These are phyloP conservation scores for Cacoxenus indagator DNA, from an alignment of 2,888 invertebrate genomes.

Conservation along the genomic window DNA sequence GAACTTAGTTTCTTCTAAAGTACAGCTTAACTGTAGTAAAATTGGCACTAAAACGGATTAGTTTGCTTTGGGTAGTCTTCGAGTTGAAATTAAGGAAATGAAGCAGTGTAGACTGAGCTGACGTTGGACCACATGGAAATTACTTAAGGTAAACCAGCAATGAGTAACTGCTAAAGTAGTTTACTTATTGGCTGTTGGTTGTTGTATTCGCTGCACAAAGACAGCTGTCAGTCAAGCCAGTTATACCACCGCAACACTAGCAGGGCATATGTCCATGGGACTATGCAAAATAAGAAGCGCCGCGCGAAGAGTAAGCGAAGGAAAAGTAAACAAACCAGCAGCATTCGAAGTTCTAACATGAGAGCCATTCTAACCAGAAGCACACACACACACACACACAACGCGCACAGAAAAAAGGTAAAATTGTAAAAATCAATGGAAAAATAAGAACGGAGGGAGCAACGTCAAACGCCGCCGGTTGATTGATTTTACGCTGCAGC, in stretches of 20 bases:
- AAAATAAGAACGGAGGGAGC: background rate
- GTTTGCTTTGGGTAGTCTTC: too few relatives aligned
- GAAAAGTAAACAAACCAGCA: background rate
- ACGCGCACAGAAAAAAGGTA: background rate
- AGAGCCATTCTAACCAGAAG: background rate
- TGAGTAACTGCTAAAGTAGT: background rate
- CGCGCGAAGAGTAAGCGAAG: too few relatives aligned
- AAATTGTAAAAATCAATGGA: background rate
- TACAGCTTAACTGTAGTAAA: too few relatives aligned
- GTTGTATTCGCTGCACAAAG: constrained; percentile 34
- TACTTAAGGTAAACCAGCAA: too few relatives aligned
- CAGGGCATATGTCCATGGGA: too few relatives aligned
- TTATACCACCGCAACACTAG: background rate
- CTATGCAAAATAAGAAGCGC: too few relatives aligned
- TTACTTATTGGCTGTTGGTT: background rate
- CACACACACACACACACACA: background rate
- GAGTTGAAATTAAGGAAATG: too few relatives aligned
- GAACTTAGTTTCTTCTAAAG: too few relatives aligned
- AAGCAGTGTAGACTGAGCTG: too few relatives aligned
- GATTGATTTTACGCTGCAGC: constrained; percentile 48
- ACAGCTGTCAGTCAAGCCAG: constrained; percentile 54
- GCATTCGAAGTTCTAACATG: background rate
- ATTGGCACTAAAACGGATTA: too few relatives aligned
- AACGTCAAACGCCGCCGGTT: constrained; percentile 37
- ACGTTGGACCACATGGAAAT: too few relatives aligned